Evolutionary conservation across 2,113 vertebrate genomes (phyloP), one percentile per base, ranked within the genome.

Genomic region (Brachionichthys hirsutus): DNA sequence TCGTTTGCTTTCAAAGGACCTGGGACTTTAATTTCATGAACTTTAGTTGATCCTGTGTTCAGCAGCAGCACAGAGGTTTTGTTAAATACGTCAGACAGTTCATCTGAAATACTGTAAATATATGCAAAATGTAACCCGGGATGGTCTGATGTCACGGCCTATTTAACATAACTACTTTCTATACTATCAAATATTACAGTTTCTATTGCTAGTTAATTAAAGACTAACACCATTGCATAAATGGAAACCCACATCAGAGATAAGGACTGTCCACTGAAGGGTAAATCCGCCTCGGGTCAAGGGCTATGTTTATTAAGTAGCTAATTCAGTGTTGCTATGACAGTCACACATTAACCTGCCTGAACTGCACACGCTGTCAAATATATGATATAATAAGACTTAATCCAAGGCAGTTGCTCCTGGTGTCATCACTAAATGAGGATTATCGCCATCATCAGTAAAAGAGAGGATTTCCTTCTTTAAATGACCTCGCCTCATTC

Each of bases 401-500:
- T 80, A 73, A 82, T 77, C 78, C 62, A 44, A 68, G 71, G 56
- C 55, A 75, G 62, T 72, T 79, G 38, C 61, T 72, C 57, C 48
- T 41, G 22, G 69, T 78, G 71, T 76, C 78, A 54, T 71, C 47
- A 44, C 72, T 68, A 63, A 77, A 78, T 66, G 58, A 70, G 62
- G 83, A 81, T 84, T 63, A 83, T 85, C 84, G 67, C 55, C 44
- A 62, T 66, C 67, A 79, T 78, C 67, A 1, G 18, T 62, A 58
- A 85, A 65, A 73, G 66, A 69, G 54, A 87, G 83, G 71, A 83
- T 80, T 78, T 78, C 73, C 73, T 78, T 67, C 67, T 67, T 55
- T 81, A 80, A 65, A 78, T 81, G 69, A 83, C 66, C 75, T 56
- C 46, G 63, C 40, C 34, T 67, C 41, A 41, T 45, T 46, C 40